phyloP scores from a whole-genome alignment of 1,140 invertebrate genomes.

The Penaeus japonicus region DNA sequence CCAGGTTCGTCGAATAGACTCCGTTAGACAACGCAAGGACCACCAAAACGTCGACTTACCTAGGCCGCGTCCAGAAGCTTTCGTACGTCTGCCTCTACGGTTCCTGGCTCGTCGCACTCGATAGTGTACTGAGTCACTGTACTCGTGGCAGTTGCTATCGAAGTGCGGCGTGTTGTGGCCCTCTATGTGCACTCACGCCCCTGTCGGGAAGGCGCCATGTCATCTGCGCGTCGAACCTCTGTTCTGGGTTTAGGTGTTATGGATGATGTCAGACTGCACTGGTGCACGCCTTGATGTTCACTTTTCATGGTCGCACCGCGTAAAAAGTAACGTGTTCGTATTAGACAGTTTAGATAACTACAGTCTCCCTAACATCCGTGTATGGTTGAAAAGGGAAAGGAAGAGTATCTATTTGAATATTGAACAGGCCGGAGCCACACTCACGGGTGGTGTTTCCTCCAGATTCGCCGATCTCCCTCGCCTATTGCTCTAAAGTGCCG shows the following conservation, averaged over 20 bases:
- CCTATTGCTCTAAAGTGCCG: constrained; percentile 61
- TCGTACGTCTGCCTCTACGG: constrained; percentile 7
- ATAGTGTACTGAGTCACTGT: too few species aligned
- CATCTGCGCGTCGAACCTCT: background rate
- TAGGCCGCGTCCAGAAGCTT: constrained; percentile 6
- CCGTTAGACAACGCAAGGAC: constrained; percentile 65
- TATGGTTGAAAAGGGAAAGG: too few species aligned
- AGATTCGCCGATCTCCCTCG: constrained; percentile 61
- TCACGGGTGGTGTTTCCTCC: constrained; percentile 66
- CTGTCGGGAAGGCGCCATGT: constrained; percentile 59
- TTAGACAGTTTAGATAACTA: too few species aligned
- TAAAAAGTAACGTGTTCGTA: too few species aligned
- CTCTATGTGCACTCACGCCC: constrained; percentile 66
- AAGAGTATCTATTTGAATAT: too few species aligned
- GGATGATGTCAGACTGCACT: too few species aligned
- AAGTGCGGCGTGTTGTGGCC: constrained; percentile 62
- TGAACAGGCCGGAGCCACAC: too few species aligned
- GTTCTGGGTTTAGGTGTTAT: background rate
- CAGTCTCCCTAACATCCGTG: too few species aligned
- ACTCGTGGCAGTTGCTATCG: constrained; percentile 6
- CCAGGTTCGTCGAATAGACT: constrained; percentile 62
- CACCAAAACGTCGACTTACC: constrained; percentile 62
- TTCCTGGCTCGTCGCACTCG: constrained; percentile 7
- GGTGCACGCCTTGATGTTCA: too few species aligned
- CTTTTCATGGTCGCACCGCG: too few species aligned